Evolutionary conservation across 1,140 invertebrate genomes (phyloP), one percentile per base, ranked within the genome.

Genomic region (Nixonia krombeini): DNA sequence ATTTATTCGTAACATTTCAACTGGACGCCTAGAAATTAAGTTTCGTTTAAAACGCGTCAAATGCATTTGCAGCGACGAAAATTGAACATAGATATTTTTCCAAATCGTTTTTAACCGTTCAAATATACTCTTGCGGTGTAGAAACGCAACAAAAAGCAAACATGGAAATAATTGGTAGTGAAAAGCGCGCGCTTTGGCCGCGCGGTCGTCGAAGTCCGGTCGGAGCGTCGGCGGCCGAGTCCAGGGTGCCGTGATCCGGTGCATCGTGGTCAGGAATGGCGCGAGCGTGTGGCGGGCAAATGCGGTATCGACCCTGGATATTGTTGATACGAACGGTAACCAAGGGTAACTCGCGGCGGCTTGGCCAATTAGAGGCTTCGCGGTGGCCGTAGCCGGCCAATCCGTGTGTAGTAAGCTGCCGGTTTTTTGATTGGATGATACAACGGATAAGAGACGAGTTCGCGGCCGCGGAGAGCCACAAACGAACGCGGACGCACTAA

Each of bases 311-410:
- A 85, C 78, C 81, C 66, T 40, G 42, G 44, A 72, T 73, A 74
- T 81, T 85, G 83, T 85, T 85, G 81, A 80, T 82, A 68, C 75
- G 65, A 81, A 82, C 73, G 81, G 83, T 85, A 84, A 83, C 82
- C 81, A 76, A 53, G 76, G 82, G 78, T 78, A 72, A 84, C 82
- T 72, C 47, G 55, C 9, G 35, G 33, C 66, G 41, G 62, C 53
- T 73, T 72, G 76, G 75, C 83, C 82, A 85, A 84, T 85, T 76
- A 75, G 67, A 75, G 72, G 66, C 55, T 67, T 73, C 70, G 75
- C 71, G 79, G 82, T 85, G 83, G 75, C 78, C 81, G 70, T 73
- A 66, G 29, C 57, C 72, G 67, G 75, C 81, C 80, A 83, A 82
- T 83, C 67, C 70, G 59, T 49, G 59, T 47, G 38, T 58, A 52